Conservation (phyloP, 2,113 vertebrate species). For the Paracanthobrama guichenoti region DNA sequence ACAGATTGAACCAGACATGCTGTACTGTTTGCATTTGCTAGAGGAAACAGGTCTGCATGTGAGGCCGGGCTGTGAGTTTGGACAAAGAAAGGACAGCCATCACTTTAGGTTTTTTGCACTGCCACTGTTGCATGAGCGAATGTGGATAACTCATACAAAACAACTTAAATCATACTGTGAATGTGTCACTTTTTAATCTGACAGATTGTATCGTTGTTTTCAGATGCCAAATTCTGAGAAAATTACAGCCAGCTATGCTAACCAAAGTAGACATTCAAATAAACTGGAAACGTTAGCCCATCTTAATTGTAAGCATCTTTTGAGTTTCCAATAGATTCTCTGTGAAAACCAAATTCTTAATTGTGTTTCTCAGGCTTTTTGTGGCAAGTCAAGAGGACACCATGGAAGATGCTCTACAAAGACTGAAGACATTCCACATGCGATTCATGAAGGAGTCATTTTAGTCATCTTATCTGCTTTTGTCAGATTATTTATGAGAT, state of each 20-base stretch:
- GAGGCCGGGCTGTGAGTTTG: conserved; percentile 61
- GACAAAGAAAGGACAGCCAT: conserved; percentile 65
- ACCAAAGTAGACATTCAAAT: not conserved
- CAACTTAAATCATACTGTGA: not conserved
- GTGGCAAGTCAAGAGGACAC: conserved; percentile 39
- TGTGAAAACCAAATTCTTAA: not conserved
- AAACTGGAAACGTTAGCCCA: not conserved
- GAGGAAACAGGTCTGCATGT: conserved; percentile 67
- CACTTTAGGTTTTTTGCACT: conserved; percentile 71
- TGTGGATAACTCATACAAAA: not conserved
- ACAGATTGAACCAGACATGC: conserved; percentile 64
- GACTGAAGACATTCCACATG: conserved; percentile 66
- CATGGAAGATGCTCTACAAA: conserved; percentile 63
- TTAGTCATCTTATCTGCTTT: conserved; percentile 40
- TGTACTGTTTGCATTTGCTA: conserved; percentile 69
- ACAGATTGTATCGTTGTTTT: no score
- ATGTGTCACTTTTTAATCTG: not conserved
- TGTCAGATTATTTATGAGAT: not conserved
- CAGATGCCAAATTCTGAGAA: no score
- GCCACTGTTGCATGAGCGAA: not conserved
- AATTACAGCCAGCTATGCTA: not conserved
- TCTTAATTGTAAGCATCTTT: not conserved
- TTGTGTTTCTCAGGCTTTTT: conserved; percentile 58
- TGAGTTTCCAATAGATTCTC: no score
- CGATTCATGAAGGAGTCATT: conserved; percentile 69